Percentiles rank a stretch among this genome's conserved stretches.
Conservation (phyloP, 2,888 invertebrate species). For the Leptogaster cylindrica region DNA sequence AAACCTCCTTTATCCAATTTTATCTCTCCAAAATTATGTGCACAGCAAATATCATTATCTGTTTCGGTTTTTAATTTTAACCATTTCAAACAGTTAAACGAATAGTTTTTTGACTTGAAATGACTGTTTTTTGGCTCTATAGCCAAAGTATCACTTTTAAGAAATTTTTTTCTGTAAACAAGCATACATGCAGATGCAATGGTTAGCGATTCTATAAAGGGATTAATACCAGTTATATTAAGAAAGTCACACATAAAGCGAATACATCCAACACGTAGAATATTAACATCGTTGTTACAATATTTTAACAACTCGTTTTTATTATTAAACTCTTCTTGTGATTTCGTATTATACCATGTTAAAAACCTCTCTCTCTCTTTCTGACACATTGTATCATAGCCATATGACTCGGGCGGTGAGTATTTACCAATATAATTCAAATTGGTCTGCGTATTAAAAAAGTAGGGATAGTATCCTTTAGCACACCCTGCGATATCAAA, state of each 20-base stretch:
- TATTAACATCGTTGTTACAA: conserved; percentile 33
- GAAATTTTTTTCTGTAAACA: conserved; percentile 25
- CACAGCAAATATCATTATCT: not conserved
- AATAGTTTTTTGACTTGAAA: not conserved
- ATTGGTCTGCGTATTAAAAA: conserved; percentile 27
- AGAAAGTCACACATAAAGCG: conserved; percentile 24
- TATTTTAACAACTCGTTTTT: conserved; percentile 16
- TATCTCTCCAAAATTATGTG: not conserved
- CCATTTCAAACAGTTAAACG: conserved; percentile 4
- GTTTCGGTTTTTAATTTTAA: not conserved
- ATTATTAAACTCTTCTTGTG: conserved; percentile 25
- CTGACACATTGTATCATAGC: conserved; percentile 17
- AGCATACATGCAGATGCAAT: conserved; percentile 32
- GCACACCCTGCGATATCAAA: conserved; percentile 22
- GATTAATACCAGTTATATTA: conserved; percentile 5
- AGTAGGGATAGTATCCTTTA: conserved; percentile 32
- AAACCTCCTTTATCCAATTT: not conserved
- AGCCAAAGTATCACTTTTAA: conserved; percentile 2
- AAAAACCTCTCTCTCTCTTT: conserved; percentile 13
- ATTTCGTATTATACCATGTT: conserved; percentile 16
- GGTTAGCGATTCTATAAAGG: conserved; percentile 20
- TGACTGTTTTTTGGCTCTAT: not conserved
- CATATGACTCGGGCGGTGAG: conserved; percentile 20
- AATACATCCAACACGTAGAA: conserved; percentile 27
- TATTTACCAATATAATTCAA: conserved; percentile 27